Evolutionary conservation across 1,140 invertebrate species (phyloP).

Genomic region (Oscheius sp.): DNA sequence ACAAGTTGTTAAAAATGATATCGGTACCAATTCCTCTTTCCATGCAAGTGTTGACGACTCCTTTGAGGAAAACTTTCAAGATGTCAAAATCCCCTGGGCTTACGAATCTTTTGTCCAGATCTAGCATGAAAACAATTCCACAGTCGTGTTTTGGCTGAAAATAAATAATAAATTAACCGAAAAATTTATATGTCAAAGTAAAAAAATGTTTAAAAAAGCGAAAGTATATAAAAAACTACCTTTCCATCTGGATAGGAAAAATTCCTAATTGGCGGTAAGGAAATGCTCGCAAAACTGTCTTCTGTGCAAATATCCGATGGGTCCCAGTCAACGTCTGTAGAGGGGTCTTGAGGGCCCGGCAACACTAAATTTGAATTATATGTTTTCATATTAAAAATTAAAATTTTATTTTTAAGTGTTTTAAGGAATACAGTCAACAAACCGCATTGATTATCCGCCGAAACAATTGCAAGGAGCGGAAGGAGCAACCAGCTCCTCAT

Average conservation of each 20-base stretch:
- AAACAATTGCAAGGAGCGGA: not conserved
- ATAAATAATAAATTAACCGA: not conserved
- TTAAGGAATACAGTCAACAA: too few relatives aligned
- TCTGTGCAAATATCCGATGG: not conserved
- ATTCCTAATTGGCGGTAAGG: not conserved
- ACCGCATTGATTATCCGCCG: too few relatives aligned
- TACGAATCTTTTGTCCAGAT: conserved; percentile 19
- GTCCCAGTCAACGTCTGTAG: too few relatives aligned
- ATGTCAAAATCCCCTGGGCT: conserved; percentile 6
- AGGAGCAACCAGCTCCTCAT: not conserved
- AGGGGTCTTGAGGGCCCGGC: too few relatives aligned
- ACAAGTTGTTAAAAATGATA: conserved; percentile 11
- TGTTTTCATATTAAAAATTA: too few relatives aligned
- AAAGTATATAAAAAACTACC: not conserved
- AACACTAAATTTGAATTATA: too few relatives aligned
- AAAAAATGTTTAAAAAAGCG: too few relatives aligned
- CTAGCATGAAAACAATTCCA: conserved; percentile 5
- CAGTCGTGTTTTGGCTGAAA: not conserved
- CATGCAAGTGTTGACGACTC: conserved; percentile 12
- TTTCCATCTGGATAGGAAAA: not conserved
- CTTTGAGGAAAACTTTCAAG: conserved; percentile 15
- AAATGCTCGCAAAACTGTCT: not conserved
- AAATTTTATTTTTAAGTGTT: too few relatives aligned
- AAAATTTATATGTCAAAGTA: too few relatives aligned
- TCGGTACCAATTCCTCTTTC: conserved; percentile 17